Conservation (phyloP, 2,797 vertebrate genomes). For the Lithobates pipiens region DNA sequence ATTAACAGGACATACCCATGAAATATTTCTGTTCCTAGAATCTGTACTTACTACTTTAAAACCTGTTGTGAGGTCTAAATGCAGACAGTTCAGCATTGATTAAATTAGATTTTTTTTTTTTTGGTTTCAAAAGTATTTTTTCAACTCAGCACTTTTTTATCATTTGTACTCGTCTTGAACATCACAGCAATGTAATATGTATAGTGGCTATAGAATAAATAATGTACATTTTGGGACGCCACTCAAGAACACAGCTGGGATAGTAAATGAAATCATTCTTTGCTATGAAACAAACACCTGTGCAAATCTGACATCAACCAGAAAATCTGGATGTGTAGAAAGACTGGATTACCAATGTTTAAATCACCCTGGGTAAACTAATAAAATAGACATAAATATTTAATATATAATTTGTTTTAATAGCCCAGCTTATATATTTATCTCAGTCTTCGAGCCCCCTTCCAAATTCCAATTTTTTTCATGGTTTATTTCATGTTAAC, state of each 20-base stretch:
- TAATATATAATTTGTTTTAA: background rate
- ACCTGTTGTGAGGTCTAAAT: conserved; percentile 6
- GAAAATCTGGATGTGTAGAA: background rate
- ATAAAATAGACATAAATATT: conserved; percentile 24
- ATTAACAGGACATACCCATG: conserved; percentile 2
- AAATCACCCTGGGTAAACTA: conserved; percentile 17
- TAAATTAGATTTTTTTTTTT: background rate
- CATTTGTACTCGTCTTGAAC: background rate
- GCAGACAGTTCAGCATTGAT: background rate
- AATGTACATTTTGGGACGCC: background rate
- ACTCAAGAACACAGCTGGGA: conserved; percentile 20
- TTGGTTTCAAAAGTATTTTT: background rate
- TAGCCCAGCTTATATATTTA: background rate
- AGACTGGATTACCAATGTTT: background rate
- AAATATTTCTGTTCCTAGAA: background rate
- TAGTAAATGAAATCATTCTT: conserved; percentile 35
- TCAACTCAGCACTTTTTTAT: background rate
- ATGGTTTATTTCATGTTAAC: too few relatives aligned
- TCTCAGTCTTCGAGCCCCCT: background rate
- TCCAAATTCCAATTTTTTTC: too few relatives aligned
- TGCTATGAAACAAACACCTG: conserved; percentile 25
- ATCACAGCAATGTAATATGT: background rate
- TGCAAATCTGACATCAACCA: conserved; percentile 44
- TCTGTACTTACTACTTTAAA: conserved; percentile 10
- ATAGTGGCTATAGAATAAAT: conserved; percentile 5